These are phyloP conservation scores for Meiosimyza decipiens DNA, from an alignment of 2,888 invertebrate species.

Conservation along the genomic window DNA sequence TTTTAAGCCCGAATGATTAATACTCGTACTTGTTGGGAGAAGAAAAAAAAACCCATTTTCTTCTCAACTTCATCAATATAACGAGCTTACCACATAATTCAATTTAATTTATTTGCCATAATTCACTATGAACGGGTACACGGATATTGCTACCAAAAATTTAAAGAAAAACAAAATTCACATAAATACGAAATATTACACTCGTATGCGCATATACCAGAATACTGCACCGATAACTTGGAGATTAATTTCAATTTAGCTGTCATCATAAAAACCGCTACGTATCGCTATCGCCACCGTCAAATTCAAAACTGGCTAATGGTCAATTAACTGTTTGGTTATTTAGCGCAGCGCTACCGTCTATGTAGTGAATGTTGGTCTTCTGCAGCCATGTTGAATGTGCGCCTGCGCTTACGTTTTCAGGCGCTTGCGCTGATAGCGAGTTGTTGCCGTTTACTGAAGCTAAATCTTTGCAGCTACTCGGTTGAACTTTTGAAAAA, in stretches of 20 bases:
- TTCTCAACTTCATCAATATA: not conserved
- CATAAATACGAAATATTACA: too few species aligned
- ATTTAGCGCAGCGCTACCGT: not conserved
- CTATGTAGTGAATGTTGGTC: not conserved
- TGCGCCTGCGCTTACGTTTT: not conserved
- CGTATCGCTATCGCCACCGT: not conserved
- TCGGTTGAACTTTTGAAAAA: not conserved
- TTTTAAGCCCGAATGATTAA: not conserved
- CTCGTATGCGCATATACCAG: not conserved
- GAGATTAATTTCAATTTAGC: slow-evolving; percentile 31
- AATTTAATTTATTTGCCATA: slow-evolving; percentile 18
- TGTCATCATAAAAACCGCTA: slow-evolving; percentile 23
- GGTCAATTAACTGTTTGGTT: slow-evolving; percentile 20
- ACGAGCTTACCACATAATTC: not conserved
- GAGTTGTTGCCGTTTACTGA: not conserved
- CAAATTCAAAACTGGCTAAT: not conserved
- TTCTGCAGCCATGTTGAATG: not conserved
- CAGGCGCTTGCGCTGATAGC: not conserved
- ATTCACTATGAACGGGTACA: not conserved
- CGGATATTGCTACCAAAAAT: slow-evolving; percentile 6
- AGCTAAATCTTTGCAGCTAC: not conserved
- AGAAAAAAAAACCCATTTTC: not conserved
- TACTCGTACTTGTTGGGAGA: not conserved
- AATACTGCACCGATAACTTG: not conserved
- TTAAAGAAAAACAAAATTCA: not conserved